phyloP scores from a whole-genome alignment of 2,113 vertebrate genomes.

The Lepisosteus osseus region DNA sequence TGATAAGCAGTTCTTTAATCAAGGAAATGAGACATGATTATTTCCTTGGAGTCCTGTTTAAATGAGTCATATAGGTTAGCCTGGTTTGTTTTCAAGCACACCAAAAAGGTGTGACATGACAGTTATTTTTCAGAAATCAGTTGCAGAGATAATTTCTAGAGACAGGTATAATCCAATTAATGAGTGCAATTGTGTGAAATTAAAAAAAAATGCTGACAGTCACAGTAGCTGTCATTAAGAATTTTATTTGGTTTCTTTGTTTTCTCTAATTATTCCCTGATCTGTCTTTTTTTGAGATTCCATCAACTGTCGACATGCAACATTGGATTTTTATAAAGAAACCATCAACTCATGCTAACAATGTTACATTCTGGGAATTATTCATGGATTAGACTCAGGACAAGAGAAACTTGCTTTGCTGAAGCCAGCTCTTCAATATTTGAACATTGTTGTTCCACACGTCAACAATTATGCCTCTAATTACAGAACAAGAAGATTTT shows the following conservation, averaged over 20 bases:
- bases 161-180: conserved; percentile 60
- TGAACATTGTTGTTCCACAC: no score
- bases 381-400: neutral
- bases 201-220: conserved; percentile 51
- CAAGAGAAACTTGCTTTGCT: no score
- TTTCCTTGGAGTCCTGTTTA: conserved; percentile 48
- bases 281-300: conserved; percentile 41
- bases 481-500: no score
- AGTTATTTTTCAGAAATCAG: conserved; percentile 31
- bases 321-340: neutral
- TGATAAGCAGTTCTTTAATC: conserved; percentile 65
- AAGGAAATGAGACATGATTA: conserved; percentile 65
- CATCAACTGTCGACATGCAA: conserved; percentile 5
- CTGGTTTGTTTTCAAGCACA: conserved; percentile 41
- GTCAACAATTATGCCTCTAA: no score
- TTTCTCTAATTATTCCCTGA: conserved; percentile 48
- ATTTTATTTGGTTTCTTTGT: conserved; percentile 31
- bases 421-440: no score
- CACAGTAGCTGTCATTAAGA: conserved; percentile 39
- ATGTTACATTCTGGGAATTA: neutral
- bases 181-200: conserved; percentile 49
- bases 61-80: conserved; percentile 54
- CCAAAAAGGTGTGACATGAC: conserved; percentile 46
- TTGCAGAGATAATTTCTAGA: conserved; percentile 46
- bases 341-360: conserved; percentile 3